phyloP scores from a whole-genome alignment of 2,888 invertebrate species.

The Spatulosminthurus flaviceps region DNA sequence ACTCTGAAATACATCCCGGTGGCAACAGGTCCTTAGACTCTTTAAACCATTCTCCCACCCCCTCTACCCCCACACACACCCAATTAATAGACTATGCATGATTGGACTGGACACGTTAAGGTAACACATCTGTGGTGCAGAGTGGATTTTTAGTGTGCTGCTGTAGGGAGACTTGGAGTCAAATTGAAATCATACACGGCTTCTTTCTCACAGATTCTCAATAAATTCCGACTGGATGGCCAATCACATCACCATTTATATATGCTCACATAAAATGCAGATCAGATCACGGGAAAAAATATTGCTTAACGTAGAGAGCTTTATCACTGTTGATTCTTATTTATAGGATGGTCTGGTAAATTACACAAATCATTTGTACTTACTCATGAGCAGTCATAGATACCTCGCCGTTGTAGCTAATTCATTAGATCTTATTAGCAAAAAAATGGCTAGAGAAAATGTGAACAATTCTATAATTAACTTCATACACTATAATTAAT shows the following conservation, averaged over 20 bases:
- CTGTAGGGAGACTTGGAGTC: constrained; percentile 18
- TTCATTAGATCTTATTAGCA: neutral
- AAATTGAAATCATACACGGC: neutral
- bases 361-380: neutral
- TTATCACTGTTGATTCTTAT: constrained; percentile 58
- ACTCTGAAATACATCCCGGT: constrained; percentile 66
- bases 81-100: constrained; percentile 25
- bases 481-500: too few relatives aligned
- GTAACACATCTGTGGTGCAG: constrained; percentile 43
- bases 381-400: neutral
- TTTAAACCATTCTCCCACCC: constrained; percentile 26
- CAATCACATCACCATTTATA: constrained; percentile 21
- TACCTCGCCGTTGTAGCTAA: neutral
- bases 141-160: constrained; percentile 28
- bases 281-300: constrained; percentile 31
- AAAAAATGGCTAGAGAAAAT: neutral
- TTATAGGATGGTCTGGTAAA: constrained; percentile 43
- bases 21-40: constrained; percentile 61
- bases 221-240: constrained; percentile 11
- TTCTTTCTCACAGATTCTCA: neutral
- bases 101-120: constrained; percentile 33
- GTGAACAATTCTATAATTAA: too few relatives aligned
- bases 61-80: neutral
- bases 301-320: constrained; percentile 57
- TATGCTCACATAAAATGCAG: constrained; percentile 37